phyloP scores from a whole-genome alignment of 2,888 invertebrate species.

The Dryobotodes eremita region DNA sequence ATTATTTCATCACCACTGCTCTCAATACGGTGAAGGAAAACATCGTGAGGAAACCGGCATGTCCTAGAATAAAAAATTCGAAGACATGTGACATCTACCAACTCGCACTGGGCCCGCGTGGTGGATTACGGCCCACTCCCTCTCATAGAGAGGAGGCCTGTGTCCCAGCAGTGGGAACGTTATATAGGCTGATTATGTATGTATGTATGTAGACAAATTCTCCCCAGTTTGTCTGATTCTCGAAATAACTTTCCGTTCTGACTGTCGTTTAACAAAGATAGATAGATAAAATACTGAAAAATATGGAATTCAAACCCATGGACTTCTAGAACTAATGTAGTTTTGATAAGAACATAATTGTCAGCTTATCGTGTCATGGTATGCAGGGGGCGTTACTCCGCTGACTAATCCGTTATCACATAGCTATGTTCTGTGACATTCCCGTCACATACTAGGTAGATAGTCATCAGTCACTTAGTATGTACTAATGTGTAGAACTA shows the following conservation, averaged over 20 bases:
- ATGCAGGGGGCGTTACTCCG: constrained; percentile 20
- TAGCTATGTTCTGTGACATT: not conserved
- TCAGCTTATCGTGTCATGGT: not conserved
- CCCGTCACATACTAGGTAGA: not conserved
- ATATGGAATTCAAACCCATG: not conserved
- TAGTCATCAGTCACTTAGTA: not conserved
- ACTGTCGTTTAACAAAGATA: not conserved
- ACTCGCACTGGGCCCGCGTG: no score
- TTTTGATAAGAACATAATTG: not conserved
- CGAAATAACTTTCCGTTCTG: not conserved
- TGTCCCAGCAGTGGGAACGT: no score
- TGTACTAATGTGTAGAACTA: not conserved
- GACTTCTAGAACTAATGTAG: not conserved
- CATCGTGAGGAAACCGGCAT: no score
- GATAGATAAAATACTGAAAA: not conserved
- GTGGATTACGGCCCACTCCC: no score
- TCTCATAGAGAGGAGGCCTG: no score
- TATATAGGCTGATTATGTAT: no score
- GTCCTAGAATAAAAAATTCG: no score
- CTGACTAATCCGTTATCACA: constrained; percentile 36
- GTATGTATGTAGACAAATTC: no score
- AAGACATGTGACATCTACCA: no score
- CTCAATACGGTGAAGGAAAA: no score
- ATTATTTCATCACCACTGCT: no score
- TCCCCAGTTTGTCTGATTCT: no score